Evolutionary conservation across 2,888 invertebrate species (phyloP).

Genomic region (Xestia rhomboidea): DNA sequence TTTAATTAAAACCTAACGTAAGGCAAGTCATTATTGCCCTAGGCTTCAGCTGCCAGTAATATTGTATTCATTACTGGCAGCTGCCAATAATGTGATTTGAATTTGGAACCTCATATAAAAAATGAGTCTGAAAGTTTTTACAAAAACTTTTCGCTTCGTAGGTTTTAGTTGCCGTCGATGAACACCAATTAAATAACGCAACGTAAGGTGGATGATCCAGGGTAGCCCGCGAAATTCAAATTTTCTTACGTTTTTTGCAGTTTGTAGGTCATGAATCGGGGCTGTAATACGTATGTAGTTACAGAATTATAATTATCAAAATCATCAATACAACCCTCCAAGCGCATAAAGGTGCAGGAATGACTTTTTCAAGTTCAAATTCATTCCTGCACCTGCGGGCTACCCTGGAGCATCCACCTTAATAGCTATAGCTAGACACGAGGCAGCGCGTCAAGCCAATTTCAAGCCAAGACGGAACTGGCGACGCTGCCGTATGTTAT

Average conservation of each 20-base stretch:
- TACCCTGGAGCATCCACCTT: too few relatives aligned
- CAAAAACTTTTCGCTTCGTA: background rate
- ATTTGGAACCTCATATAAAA: background rate
- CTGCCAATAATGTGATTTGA: background rate
- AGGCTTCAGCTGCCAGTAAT: background rate
- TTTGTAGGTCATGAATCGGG: too few relatives aligned
- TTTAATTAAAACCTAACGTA: background rate
- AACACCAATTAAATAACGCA: background rate
- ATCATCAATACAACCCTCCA: too few relatives aligned
- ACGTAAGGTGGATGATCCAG: too few relatives aligned
- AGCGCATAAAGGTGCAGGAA: too few relatives aligned
- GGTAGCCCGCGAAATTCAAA: too few relatives aligned
- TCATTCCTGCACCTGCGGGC: too few relatives aligned
- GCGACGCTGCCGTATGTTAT: background rate
- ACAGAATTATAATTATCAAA: too few relatives aligned
- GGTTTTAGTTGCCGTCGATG: background rate
- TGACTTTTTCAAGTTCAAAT: too few relatives aligned
- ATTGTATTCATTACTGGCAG: background rate
- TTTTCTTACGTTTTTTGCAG: too few relatives aligned
- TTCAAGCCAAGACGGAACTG: background rate
- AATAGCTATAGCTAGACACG: background rate
- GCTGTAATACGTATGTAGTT: too few relatives aligned
- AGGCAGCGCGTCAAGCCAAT: background rate
- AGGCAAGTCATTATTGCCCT: background rate
- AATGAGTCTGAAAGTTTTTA: background rate